A percentile compares a stretch with the other conserved stretches of the same genome.
These are phyloP conservation scores for Phoeniculus purpureus DNA, from an alignment of 2,797 vertebrate species.

Conservation along the genomic window DNA sequence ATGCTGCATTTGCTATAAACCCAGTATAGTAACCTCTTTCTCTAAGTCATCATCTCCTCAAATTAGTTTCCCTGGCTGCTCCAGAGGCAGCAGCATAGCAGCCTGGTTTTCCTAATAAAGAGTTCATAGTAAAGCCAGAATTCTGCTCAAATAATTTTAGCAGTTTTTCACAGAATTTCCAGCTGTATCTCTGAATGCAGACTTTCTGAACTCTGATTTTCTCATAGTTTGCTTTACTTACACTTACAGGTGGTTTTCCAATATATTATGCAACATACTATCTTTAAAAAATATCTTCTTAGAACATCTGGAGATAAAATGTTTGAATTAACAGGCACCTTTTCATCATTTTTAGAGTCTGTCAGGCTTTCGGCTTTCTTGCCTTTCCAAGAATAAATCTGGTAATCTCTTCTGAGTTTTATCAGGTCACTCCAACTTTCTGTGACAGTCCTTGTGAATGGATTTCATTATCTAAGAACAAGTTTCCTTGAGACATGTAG, in stretches of 20 bases:
- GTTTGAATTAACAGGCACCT: constrained; percentile 22
- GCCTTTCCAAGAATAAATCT: constrained; percentile 50
- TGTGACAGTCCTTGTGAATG: constrained; percentile 9
- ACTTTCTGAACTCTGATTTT: neutral
- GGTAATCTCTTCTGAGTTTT: constrained; percentile 40
- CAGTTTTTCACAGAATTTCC: neutral
- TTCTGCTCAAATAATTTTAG: neutral
- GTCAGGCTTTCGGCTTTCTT: constrained; percentile 33
- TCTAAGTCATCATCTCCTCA: neutral
- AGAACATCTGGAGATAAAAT: constrained; percentile 43
- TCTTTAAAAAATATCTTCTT: neutral
- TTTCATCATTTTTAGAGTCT: constrained; percentile 41
- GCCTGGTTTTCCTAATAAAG: neutral
- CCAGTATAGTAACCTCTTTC: neutral
- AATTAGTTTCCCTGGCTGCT: neutral
- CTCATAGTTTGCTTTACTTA: neutral
- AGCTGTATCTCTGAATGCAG: neutral
- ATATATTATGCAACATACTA: neutral
- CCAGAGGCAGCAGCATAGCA: neutral
- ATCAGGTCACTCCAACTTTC: constrained; percentile 10
- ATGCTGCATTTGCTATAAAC: neutral
- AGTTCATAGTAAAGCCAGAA: neutral
- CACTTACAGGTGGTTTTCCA: neutral
- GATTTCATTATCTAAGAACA: constrained; percentile 48
- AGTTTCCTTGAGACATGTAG: constrained; percentile 12